Base-by-base conservation (phyloP, 1,140 invertebrate genomes). In the Helicoverpa zea region DNA sequence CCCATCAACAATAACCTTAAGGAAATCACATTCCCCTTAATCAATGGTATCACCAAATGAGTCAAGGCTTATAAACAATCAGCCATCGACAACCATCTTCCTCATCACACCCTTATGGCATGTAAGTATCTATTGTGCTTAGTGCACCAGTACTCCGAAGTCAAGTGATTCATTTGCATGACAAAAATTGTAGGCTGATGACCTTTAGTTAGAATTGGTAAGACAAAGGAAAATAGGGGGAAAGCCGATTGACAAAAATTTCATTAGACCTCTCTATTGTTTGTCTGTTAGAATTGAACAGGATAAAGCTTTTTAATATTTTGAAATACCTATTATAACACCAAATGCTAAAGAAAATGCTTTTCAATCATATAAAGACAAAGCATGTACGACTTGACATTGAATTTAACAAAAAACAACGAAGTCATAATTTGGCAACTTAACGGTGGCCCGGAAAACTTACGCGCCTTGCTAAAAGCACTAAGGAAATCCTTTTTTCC, bases 11-110 rank as follows among this genome's bases (percentile, higher is more conserved):
- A 61, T 61, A 13, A 23, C 23, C 23, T 14, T 30, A 9, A 58
- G 29, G 29, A 47, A 43, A 47, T 47, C 63, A 64, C 5, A 61
- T 29, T 61, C 58, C 13, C 23, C 3, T 14, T 13, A 3, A 29
- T 29, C 58, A 13, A 29, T 29, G 3, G 4, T 18, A 12, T 61
- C 23, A 23, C 58, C 30, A 43, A 3, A 29, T 61, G 35, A 14
- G 29, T 16, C 35, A 64, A 64, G 63, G 63, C 7, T 64, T 47
- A 0, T 5, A 64, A 64, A 64, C 63, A 64, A 64, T 64, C 9
- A 4, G 3, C n/a, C n/a, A 64, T 64, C 16, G 30, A 64, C n/a
- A n/a, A n/a, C 3, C 7, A 14, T 47, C 14, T 16, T 16, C 63
- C 63, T 43, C n/a, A 16, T 47, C n/a, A 3, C 1, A 10, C 14